These are phyloP conservation scores for Myrmecobius fasciatus DNA, from an alignment of 2,113 vertebrate genomes.

Conservation along the genomic window DNA sequence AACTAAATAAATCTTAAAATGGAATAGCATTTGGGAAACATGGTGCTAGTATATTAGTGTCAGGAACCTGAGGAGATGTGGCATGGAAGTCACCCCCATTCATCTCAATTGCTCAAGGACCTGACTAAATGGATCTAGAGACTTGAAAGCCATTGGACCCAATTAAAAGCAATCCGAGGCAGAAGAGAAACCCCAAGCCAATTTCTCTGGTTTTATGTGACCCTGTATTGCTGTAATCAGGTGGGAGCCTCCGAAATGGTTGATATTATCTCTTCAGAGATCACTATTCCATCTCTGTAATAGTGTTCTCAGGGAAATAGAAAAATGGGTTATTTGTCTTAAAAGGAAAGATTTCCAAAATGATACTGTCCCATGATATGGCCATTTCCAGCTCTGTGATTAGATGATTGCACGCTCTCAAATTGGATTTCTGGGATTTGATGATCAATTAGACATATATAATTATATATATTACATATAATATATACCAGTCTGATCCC, in stretches of 20 bases:
- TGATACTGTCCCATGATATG: background rate
- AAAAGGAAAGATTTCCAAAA: background rate
- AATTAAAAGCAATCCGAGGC: background rate
- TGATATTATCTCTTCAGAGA: background rate
- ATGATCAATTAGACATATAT: background rate
- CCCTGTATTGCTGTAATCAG: background rate
- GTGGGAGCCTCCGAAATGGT: background rate
- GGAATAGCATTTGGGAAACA: constrained; percentile 26
- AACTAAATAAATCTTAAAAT: constrained; percentile 26
- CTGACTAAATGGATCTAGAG: background rate
- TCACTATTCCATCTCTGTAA: background rate
- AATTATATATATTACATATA: background rate
- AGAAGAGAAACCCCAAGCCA: background rate
- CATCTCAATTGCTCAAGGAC: background rate
- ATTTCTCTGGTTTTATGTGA: background rate
- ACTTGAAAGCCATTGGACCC: background rate
- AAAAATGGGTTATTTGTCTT: background rate
- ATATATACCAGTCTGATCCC: background rate
- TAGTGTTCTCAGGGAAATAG: background rate
- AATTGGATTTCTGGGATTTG: background rate
- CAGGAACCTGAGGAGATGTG: background rate
- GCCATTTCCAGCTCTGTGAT: background rate
- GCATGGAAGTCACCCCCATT: background rate
- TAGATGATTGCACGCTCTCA: background rate
- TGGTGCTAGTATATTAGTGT: background rate